Conservation (phyloP, 2,888 invertebrate genomes). For the Andrena chrysosceles region DNA sequence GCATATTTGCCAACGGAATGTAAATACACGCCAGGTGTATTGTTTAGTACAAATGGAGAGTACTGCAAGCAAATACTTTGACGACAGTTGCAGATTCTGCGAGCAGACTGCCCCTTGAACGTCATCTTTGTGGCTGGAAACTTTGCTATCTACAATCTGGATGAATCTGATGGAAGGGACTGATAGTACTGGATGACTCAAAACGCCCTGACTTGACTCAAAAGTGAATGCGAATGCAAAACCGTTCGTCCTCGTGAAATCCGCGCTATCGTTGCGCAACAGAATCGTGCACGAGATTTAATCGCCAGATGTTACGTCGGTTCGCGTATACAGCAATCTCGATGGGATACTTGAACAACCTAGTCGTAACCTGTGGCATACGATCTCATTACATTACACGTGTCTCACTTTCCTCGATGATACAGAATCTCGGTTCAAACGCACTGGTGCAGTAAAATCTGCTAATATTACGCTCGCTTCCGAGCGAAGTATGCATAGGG, state of each 20-base stretch:
- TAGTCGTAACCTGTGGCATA: neutral
- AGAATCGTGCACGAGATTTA: constrained; percentile 34
- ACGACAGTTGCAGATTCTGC: no score
- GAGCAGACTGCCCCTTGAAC: no score
- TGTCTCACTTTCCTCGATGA: constrained; percentile 21
- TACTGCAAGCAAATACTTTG: neutral
- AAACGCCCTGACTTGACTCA: neutral
- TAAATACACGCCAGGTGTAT: neutral
- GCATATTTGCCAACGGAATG: neutral
- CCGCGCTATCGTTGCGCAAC: constrained; percentile 1
- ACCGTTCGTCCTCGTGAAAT: constrained; percentile 4
- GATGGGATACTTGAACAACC: constrained; percentile 1
- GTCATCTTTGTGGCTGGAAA: no score
- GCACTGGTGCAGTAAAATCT: constrained; percentile 21
- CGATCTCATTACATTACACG: constrained; percentile 28
- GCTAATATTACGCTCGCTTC: neutral
- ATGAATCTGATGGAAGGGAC: no score
- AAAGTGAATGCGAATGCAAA: constrained; percentile 25
- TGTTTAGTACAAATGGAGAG: neutral
- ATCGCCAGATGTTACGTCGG: constrained; percentile 38
- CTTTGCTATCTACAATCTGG: no score
- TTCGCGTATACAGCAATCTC: constrained; percentile 20
- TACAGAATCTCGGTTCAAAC: neutral
- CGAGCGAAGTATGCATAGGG: neutral
- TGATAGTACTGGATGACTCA: no score